These are phyloP conservation scores for Struthio camelus DNA, from an alignment of 2,113 vertebrate species.

Conservation along the genomic window DNA sequence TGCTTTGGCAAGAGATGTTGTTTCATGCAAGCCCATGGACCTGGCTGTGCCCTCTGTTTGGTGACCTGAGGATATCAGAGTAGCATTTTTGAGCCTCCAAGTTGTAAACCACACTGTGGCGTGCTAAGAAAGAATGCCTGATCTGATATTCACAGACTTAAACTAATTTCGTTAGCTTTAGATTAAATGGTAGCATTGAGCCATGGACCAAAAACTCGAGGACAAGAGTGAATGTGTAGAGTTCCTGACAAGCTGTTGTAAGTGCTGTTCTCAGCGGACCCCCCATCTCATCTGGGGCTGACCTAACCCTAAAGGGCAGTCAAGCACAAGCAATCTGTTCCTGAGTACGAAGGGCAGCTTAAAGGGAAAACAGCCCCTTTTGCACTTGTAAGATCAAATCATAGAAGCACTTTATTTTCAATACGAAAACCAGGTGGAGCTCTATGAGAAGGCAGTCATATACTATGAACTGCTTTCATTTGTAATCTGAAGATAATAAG, in stretches of 20 bases:
- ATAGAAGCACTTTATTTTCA: not conserved
- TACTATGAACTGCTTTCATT: not conserved
- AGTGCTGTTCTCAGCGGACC: not conserved
- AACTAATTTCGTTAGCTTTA: not conserved
- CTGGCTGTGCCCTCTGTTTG: not conserved
- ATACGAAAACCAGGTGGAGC: not conserved
- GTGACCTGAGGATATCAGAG: not conserved
- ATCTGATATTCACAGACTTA: not conserved
- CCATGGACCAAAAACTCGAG: not conserved
- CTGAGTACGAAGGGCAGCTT: not conserved
- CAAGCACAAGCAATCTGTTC: not conserved
- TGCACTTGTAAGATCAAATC: not conserved
- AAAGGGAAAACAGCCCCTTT: not conserved
- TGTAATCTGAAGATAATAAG: not conserved
- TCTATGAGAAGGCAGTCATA: not conserved
- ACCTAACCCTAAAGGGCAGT: not conserved
- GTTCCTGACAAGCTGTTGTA: not conserved
- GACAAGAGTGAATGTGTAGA: not conserved
- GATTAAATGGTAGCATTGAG: not conserved
- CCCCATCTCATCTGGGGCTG: not conserved
- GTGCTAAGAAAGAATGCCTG: not conserved
- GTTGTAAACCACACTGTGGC: not conserved
- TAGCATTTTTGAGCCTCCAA: not conserved
- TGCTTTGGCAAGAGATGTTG: rapidly evolving
- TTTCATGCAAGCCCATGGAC: not conserved